These are phyloP conservation scores for Hystrix brachyura DNA, from an alignment of 2,113 vertebrate species.

Conservation along the genomic window DNA sequence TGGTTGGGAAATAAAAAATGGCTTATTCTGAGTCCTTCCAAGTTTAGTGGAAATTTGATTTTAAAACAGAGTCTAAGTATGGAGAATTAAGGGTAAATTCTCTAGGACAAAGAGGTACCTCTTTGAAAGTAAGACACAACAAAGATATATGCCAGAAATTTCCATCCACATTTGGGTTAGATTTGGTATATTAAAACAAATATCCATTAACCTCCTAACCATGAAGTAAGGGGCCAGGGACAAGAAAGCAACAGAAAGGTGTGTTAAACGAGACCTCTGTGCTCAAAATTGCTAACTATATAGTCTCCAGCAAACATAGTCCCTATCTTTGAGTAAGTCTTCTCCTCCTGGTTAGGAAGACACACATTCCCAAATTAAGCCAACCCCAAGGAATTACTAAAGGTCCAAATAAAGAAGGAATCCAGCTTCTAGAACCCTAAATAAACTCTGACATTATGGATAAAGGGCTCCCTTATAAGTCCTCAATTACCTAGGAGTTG, in stretches of 20 bases:
- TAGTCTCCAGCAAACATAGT: background rate
- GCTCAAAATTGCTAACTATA: background rate
- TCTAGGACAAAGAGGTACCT: conserved; percentile 44
- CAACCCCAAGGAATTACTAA: background rate
- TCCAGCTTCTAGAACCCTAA: background rate
- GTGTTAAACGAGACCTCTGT: background rate
- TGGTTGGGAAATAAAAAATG: conserved; percentile 60
- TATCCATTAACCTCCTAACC: background rate
- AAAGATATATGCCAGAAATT: background rate
- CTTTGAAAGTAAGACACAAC: conserved; percentile 32
- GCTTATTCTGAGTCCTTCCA: conserved; percentile 32
- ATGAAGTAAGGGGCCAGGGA: background rate
- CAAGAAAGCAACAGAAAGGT: conserved; percentile 45
- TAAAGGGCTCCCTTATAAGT: background rate
- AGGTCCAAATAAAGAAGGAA: background rate
- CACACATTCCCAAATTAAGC: background rate
- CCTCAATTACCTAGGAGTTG: background rate
- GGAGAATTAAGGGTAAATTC: conserved; percentile 51
- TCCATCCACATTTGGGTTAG: conserved; percentile 17
- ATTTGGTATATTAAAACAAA: background rate
- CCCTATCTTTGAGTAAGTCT: no score
- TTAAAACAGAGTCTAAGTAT: conserved; percentile 54
- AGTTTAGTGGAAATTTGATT: conserved; percentile 63
- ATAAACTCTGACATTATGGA: background rate
- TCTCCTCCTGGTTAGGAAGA: background rate